A percentile compares a stretch with the other conserved stretches of the same genome.
Evolutionary conservation across 2,113 vertebrate genomes (phyloP).

Genomic region (Echinops telfairi): DNA sequence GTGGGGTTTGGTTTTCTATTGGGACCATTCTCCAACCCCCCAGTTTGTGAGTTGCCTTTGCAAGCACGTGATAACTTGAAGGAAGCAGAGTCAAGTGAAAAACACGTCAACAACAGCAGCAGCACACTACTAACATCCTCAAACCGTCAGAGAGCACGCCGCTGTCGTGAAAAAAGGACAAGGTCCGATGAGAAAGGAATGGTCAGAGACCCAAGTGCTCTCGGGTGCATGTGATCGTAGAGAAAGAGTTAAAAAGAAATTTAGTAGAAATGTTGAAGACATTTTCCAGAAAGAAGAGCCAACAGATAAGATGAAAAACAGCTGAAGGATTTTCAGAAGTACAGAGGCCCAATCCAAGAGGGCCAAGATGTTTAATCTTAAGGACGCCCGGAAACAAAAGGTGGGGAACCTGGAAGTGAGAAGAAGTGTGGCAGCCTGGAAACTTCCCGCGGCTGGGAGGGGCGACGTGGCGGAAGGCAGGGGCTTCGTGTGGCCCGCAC

Average conservation of each 20-base stretch:
- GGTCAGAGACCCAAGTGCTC: background rate
- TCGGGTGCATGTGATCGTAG: background rate
- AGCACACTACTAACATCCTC: background rate
- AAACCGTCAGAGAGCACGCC: constrained; percentile 28
- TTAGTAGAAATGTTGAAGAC: background rate
- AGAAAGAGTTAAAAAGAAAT: background rate
- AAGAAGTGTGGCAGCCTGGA: background rate
- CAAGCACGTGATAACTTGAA: background rate
- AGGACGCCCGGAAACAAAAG: constrained; percentile 6
- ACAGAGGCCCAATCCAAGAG: background rate
- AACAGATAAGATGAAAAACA: background rate
- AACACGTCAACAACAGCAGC: background rate
- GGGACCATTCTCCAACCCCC: background rate
- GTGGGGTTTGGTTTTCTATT: background rate
- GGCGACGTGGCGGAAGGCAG: background rate
- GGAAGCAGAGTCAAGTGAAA: background rate
- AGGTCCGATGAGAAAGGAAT: background rate
- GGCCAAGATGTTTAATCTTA: background rate
- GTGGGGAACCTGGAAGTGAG: background rate
- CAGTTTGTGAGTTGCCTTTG: constrained; percentile 22
- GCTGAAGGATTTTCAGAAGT: background rate
- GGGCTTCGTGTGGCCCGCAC: too few species aligned
- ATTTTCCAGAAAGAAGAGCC: constrained; percentile 36
- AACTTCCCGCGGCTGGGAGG: constrained; percentile 1
- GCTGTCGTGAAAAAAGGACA: background rate